Evolutionary conservation across 2,797 vertebrate genomes (phyloP), one percentile per base, ranked within the genome.

Genomic region (Cottoperca gobio): DNA sequence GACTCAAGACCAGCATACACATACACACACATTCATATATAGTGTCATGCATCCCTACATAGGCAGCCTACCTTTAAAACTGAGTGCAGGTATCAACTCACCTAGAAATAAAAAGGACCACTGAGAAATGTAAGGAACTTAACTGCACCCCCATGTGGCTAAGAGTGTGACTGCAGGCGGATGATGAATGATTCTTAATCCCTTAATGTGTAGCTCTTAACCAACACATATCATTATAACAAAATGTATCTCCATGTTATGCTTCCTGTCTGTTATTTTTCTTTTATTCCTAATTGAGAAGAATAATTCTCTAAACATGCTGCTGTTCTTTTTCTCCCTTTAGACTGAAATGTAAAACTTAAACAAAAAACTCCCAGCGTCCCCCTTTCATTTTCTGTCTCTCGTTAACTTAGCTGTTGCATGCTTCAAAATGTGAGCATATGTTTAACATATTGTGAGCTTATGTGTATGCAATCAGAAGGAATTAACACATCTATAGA

Each of bases 81-180:
- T 45, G 26, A 49, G 16, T 11, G 35, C 24, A 59, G 55, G 35
- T 64, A 58, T 58, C 37, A 46, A 45, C 35, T 73, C 35, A 63
- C 49, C 26, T 31, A 12, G 21, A 45, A 23, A n/a, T 3, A 19
- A 13, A 10, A 19, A 12, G 21, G 19, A 45, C 50, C 50, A 70
- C 33, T 45, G 40, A 21, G 31, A 50, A 39, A 24, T 48, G 28
- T 52, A 28, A 52, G n/a, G 79, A 62, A 64, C 62, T 35, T 52
- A 80, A 89, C 49, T 82, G 76, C 88, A 49, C 88, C 85, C 48
- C 74, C 87, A 50, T 83, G 91, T 89, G 92, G 89, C 28, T 40
- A 0, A 71, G 19, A 58, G n/a, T 53, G 40, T 60, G 69, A 63
- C 61, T 84, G 68, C 80, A 80, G 50, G 45, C 35, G 55, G 35